Conservation (phyloP, 2,113 vertebrate genomes). For the Alligator mississippiensis region DNA sequence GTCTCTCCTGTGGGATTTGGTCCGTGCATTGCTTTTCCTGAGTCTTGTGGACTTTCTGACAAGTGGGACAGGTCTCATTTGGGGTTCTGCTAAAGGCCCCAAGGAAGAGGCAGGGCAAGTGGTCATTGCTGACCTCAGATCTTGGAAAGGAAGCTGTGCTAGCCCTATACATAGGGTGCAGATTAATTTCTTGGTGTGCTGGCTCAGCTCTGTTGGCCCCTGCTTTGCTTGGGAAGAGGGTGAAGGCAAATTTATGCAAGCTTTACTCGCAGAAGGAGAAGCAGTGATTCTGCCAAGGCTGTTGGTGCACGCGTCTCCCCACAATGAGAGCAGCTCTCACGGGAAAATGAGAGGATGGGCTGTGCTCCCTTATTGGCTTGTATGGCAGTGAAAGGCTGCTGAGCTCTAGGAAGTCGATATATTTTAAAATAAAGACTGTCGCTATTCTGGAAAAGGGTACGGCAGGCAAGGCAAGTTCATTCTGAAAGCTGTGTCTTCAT, state of each 20-base stretch:
- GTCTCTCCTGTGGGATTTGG: not conserved
- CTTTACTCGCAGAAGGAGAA: not conserved
- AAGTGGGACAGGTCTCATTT: not conserved
- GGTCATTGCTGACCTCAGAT: too few species aligned
- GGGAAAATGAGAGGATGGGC: not conserved
- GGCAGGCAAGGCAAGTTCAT: not conserved
- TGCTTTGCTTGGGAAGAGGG: not conserved
- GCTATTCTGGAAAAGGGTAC: not conserved
- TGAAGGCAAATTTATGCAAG: not conserved
- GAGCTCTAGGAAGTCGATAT: not conserved
- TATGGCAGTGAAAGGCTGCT: not conserved
- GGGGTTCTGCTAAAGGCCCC: not conserved
- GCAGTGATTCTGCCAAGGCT: not conserved
- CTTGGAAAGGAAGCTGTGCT: not conserved
- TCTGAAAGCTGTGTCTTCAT: not conserved
- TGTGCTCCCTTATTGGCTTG: not conserved
- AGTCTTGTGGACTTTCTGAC: not conserved
- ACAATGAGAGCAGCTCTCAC: not conserved
- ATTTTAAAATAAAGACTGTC: not conserved
- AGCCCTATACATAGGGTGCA: not conserved
- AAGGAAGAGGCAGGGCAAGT: too few species aligned
- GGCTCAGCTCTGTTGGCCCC: not conserved
- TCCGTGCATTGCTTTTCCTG: not conserved
- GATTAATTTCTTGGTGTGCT: not conserved
- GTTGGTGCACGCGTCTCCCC: not conserved